Percentiles rank a stretch among this genome's conserved stretches.
phyloP scores from a whole-genome alignment of 2,888 invertebrate species.

The Stenchaetothrips biformis region DNA sequence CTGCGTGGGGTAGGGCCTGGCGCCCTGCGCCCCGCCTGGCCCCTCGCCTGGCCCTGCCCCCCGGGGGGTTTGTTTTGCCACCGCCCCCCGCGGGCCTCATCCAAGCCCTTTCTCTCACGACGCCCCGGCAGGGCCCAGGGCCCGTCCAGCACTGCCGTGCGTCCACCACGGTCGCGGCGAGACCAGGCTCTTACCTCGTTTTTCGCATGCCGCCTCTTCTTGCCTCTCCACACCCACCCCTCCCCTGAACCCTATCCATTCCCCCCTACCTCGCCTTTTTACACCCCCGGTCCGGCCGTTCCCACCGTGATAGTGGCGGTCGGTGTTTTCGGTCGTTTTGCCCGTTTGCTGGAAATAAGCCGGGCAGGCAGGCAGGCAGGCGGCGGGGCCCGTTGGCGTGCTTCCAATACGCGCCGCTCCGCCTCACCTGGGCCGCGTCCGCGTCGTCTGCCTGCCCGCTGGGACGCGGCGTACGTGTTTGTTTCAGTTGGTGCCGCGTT shows the following conservation, averaged over 20 bases:
- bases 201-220: too few species aligned
- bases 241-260: neutral
- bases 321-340: neutral
- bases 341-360: slow-evolving; percentile 1
- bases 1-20: too few species aligned
- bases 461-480: too few species aligned
- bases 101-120: neutral
- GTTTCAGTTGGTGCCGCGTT: too few species aligned
- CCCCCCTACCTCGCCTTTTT: neutral
- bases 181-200: too few species aligned
- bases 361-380: neutral
- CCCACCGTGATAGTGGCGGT: too few species aligned
- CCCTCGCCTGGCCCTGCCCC: neutral
- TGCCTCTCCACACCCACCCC: neutral
- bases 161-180: too few species aligned
- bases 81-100: neutral
- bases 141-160: neutral
- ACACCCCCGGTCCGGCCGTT: too few species aligned
- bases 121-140: too few species aligned
- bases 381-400: neutral
- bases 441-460: too few species aligned
- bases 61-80: neutral
- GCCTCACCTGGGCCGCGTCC: too few species aligned
- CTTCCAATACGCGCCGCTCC: neutral
- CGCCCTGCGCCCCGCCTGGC: neutral